Evolutionary conservation across 2,888 invertebrate genomes (phyloP).

Genomic region (Melipona beecheii): DNA sequence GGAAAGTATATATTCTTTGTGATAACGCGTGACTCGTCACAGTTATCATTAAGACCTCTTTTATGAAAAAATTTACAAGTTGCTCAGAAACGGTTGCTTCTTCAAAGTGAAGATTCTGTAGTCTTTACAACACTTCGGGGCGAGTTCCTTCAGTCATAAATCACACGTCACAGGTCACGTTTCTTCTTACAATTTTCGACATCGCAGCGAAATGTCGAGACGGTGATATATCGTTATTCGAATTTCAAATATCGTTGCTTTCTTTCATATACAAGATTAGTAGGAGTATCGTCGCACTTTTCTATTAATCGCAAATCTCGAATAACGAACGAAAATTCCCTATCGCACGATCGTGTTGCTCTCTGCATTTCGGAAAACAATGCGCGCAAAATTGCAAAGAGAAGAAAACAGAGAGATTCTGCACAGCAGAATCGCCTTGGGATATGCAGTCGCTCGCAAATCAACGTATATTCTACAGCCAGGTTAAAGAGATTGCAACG

Average conservation of each 20-base stretch:
- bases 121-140: no score
- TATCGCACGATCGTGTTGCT: not conserved
- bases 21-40: no score
- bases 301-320: no score
- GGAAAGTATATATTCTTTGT: no score
- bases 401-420: not conserved
- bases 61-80: no score
- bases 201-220: not conserved
- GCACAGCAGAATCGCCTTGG: not conserved
- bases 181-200: not conserved
- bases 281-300: no score
- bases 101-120: not conserved
- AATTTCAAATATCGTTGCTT: not conserved
- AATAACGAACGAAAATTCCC: no score
- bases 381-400: not conserved
- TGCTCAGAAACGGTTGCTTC: not conserved
- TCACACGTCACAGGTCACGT: not conserved
- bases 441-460: not conserved
- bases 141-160: not conserved
- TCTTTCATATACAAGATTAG: no score
- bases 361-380: not conserved
- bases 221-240: no score
- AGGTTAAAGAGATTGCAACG: slow-evolving; percentile 3
- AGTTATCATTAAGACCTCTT: no score
- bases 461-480: not conserved